Evolutionary conservation across 2,888 invertebrate genomes (phyloP).

Genomic region (Spodoptera picta): DNA sequence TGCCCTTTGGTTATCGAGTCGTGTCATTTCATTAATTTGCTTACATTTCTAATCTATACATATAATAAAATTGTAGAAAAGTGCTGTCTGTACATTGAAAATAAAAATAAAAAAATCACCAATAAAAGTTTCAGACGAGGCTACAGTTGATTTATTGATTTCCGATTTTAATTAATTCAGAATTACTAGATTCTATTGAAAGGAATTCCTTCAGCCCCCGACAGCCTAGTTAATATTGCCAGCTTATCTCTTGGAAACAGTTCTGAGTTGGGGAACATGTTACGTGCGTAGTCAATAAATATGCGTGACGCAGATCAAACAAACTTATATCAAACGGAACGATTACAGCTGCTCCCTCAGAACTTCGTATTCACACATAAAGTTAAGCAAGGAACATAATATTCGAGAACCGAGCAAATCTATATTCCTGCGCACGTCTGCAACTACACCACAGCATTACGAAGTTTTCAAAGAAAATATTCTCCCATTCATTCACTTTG

Average conservation of each 20-base stretch:
- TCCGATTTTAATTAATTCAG: no score
- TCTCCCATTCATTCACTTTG: constrained; percentile 44
- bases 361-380: constrained; percentile 15
- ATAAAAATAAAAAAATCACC: no score
- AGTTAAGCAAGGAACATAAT: constrained; percentile 18
- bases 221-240: no score
- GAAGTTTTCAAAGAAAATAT: constrained; percentile 50
- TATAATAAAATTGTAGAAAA: no score
- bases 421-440: constrained; percentile 46
- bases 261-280: not conserved
- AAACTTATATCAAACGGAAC: constrained; percentile 23
- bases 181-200: not conserved
- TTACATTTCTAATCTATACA: constrained; percentile 33
- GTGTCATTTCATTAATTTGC: constrained; percentile 46
- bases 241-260: no score
- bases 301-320: constrained; percentile 14
- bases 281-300: constrained; percentile 5
- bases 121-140: constrained; percentile 2
- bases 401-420: constrained; percentile 25
- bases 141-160: no score
- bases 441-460: constrained; percentile 42
- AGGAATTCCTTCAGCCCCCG: not conserved
- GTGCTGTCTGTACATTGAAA: no score
- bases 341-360: constrained; percentile 15
- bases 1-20: constrained; percentile 43